A percentile compares a stretch with the other conserved stretches of the same genome.
phyloP scores from a whole-genome alignment of 1,140 invertebrate genomes.

The Leptinotarsa undecemlineata region DNA sequence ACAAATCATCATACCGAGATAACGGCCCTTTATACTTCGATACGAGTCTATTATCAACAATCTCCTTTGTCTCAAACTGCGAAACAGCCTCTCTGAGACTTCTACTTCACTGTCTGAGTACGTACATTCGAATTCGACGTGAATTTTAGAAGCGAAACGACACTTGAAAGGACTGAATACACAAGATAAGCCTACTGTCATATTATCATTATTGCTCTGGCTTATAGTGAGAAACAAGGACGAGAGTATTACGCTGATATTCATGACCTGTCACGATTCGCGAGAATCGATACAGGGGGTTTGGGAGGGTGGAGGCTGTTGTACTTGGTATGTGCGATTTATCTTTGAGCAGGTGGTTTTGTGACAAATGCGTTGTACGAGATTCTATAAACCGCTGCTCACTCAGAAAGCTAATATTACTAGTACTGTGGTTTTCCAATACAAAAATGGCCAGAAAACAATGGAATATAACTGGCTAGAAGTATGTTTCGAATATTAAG shows the following conservation, averaged over 20 bases:
- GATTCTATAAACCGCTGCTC: too few relatives aligned
- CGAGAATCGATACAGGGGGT: constrained; percentile 2
- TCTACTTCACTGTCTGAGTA: constrained; percentile 13
- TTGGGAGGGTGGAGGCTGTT: neutral
- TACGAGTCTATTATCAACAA: constrained; percentile 6
- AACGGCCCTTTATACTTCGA: too few relatives aligned
- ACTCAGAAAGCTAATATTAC: too few relatives aligned
- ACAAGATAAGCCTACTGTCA: constrained; percentile 14
- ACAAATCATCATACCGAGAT: too few relatives aligned
- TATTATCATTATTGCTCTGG: neutral
- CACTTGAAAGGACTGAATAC: constrained; percentile 17
- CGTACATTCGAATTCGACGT: constrained; percentile 9
- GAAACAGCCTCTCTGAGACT: constrained; percentile 11
- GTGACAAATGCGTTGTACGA: too few relatives aligned
- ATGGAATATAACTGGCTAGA: too few relatives aligned
- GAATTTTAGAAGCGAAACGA: constrained; percentile 11
- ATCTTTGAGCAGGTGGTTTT: neutral
- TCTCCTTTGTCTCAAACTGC: constrained; percentile 16
- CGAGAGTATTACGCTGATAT: too few relatives aligned
- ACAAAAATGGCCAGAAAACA: too few relatives aligned
- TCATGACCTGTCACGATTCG: neutral
- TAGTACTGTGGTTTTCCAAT: too few relatives aligned
- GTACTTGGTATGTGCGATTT: neutral
- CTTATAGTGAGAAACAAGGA: too few relatives aligned
- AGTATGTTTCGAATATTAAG: too few relatives aligned